phyloP scores from a whole-genome alignment of 2,888 invertebrate genomes.

The Acanthosoma haemorrhoidale region DNA sequence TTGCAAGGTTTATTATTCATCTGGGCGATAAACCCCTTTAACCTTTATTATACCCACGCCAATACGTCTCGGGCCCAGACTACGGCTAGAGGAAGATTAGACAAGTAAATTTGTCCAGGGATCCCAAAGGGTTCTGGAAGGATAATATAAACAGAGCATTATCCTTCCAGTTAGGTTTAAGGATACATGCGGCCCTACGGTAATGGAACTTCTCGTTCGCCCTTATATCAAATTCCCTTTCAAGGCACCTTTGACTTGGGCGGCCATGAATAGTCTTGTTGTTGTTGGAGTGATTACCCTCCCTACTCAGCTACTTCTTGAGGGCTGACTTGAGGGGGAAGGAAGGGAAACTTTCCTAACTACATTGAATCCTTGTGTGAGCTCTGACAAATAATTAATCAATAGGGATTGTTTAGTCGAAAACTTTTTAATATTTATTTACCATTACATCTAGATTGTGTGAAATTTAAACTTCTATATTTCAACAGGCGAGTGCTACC shows the following conservation, averaged over 20 bases:
- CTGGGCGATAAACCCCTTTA: too few species aligned
- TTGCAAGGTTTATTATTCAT: too few species aligned
- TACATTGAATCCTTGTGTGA: conserved; percentile 1
- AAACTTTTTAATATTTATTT: too few species aligned
- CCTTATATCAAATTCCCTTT: conserved; percentile 25
- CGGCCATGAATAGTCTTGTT: conserved; percentile 4
- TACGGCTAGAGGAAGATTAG: background rate
- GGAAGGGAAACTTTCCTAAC: background rate
- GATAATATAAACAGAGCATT: background rate
- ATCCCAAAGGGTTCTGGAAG: too few species aligned
- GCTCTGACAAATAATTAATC: too few species aligned
- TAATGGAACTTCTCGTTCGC: background rate
- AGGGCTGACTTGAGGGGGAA: too few species aligned
- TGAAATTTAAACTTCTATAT: too few species aligned
- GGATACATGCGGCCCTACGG: background rate
- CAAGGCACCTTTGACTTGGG: conserved; percentile 7
- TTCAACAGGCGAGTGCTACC: too few species aligned
- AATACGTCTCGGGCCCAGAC: too few species aligned
- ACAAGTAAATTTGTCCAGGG: background rate
- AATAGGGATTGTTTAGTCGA: too few species aligned
- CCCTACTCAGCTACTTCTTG: background rate
- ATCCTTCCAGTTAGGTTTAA: background rate
- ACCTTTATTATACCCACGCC: too few species aligned
- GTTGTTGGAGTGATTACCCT: background rate
- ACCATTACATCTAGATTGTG: too few species aligned